These are phyloP conservation scores for Tipula unca DNA, from an alignment of 2,888 invertebrate species.

Conservation along the genomic window DNA sequence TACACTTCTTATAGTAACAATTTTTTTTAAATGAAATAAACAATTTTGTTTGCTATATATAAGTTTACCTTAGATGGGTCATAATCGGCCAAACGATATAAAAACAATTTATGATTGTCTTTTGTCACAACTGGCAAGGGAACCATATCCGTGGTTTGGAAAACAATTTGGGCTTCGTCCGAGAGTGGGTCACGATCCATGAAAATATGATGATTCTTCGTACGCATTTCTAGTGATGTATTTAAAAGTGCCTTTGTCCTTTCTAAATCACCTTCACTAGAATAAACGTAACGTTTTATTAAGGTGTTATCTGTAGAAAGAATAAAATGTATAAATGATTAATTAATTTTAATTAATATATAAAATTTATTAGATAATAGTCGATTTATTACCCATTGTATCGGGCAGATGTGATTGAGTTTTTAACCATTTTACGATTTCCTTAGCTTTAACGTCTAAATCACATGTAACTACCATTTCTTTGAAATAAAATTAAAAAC, in stretches of 20 bases:
- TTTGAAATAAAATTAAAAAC: neutral
- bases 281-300: slow-evolving; percentile 48
- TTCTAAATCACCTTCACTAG: slow-evolving; percentile 49
- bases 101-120: slow-evolving; percentile 57
- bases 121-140: slow-evolving; percentile 57
- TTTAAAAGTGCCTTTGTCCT: slow-evolving; percentile 49
- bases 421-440: slow-evolving; percentile 46
- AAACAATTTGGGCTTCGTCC: slow-evolving; percentile 46
- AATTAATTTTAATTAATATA: slow-evolving; percentile 1
- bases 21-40: neutral
- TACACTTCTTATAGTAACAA: neutral
- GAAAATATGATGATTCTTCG: slow-evolving; percentile 53
- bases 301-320: slow-evolving; percentile 47
- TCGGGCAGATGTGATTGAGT: slow-evolving; percentile 59
- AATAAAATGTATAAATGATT: neutral
- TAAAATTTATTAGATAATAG: slow-evolving; percentile 28
- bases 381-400: slow-evolving; percentile 50
- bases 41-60: neutral
- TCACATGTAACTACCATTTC: neutral
- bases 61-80: slow-evolving; percentile 47
- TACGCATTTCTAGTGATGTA: slow-evolving; percentile 50
- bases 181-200: slow-evolving; percentile 49
- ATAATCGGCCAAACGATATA: slow-evolving; percentile 54
- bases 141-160: slow-evolving; percentile 47
- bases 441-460: neutral